Evolutionary conservation across 2,888 invertebrate species (phyloP).

Genomic region (Agelastica alni): DNA sequence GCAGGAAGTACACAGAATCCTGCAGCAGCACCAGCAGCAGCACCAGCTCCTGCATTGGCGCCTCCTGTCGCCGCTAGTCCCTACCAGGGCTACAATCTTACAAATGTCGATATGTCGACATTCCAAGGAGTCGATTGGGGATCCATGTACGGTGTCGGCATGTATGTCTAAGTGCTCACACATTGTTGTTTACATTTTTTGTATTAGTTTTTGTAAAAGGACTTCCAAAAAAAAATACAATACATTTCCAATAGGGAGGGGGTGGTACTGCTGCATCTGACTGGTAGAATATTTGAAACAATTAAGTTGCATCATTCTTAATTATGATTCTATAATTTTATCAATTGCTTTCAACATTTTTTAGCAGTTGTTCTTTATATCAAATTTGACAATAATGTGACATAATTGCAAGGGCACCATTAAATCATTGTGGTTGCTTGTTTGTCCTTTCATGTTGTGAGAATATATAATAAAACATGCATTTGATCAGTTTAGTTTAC

Average conservation of each 20-base stretch:
- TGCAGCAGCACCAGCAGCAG: conserved; percentile 56
- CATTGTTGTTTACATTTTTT: conserved; percentile 32
- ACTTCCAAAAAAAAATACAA: conserved; percentile 43
- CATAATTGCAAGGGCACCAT: no score
- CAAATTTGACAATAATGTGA: conserved; percentile 26
- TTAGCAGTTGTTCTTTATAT: conserved; percentile 21
- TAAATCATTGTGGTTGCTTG: no score
- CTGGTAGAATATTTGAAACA: not conserved
- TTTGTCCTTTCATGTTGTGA: no score
- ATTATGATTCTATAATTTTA: not conserved
- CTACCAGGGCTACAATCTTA: conserved; percentile 78
- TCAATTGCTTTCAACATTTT: conserved; percentile 5
- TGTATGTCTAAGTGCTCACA: conserved; percentile 74
- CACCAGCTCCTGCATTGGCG: conserved; percentile 64
- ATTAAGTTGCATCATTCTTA: not conserved
- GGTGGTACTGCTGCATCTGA: conserved; percentile 8
- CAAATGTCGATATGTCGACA: conserved; percentile 90
- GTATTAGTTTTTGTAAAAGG: conserved; percentile 34
- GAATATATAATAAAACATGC: no score
- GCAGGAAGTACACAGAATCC: conserved; percentile 54
- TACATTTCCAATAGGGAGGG: conserved; percentile 43
- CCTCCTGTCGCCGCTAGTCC: conserved; percentile 72
- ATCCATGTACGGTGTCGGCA: conserved; percentile 90
- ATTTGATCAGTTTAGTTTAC: no score
- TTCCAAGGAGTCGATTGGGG: conserved; percentile 92